Conservation (phyloP, 2,888 invertebrate species). For the Agelastica alni region DNA sequence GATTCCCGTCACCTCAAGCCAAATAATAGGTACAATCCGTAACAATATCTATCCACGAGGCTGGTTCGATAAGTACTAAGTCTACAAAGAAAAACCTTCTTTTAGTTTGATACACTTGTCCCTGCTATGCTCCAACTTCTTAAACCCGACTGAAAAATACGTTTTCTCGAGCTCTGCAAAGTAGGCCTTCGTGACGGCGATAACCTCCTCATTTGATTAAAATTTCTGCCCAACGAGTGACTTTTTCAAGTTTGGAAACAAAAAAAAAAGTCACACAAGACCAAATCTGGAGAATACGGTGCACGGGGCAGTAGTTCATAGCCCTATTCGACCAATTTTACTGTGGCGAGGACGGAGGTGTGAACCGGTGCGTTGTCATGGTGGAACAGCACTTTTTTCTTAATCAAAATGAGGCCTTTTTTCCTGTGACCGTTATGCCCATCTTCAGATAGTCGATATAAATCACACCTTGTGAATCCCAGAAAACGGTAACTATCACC, state of each 20-base stretch:
- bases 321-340: background rate
- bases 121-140: background rate
- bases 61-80: background rate
- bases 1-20: too few relatives aligned
- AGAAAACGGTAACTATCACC: too few relatives aligned
- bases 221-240: background rate
- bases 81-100: background rate
- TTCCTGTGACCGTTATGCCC: too few relatives aligned
- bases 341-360: background rate
- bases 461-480: too few relatives aligned
- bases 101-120: background rate
- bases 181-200: background rate
- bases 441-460: too few relatives aligned
- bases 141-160: background rate
- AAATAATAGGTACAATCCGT: too few relatives aligned
- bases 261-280: background rate
- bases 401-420: too few relatives aligned
- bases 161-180: background rate
- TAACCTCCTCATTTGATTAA: too few relatives aligned
- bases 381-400: background rate
- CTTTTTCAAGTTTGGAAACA: background rate
- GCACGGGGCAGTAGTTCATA: background rate
- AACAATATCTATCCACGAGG: background rate
- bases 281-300: background rate
- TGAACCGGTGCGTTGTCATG: background rate